phyloP scores from a whole-genome alignment of 2,888 invertebrate species.

The Perithous albicinctus region DNA sequence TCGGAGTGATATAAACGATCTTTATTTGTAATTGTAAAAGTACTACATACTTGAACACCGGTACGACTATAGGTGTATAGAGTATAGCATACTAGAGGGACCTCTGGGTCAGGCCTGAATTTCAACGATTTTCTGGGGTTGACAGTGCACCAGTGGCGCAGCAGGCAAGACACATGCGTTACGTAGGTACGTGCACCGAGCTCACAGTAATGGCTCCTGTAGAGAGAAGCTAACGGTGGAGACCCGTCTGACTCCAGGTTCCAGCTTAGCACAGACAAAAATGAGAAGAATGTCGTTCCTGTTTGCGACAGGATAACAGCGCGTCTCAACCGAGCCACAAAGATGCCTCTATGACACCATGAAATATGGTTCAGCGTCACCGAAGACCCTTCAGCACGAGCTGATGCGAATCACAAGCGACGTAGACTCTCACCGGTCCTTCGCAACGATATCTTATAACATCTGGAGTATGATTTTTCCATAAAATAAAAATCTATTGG shows the following conservation, averaged over 20 bases:
- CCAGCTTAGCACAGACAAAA: constrained; percentile 52
- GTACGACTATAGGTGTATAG: background rate
- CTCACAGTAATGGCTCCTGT: constrained; percentile 29
- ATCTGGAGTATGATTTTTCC: constrained; percentile 33
- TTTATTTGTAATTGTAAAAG: background rate
- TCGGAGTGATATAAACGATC: background rate
- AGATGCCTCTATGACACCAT: constrained; percentile 41
- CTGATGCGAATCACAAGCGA: constrained; percentile 48
- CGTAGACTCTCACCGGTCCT: background rate
- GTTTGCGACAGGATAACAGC: constrained; percentile 51
- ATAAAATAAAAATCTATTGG: constrained; percentile 31
- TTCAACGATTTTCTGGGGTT: constrained; percentile 51
- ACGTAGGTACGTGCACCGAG: constrained; percentile 50
- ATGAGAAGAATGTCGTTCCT: constrained; percentile 53
- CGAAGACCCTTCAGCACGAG: constrained; percentile 44
- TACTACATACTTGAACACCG: constrained; percentile 6
- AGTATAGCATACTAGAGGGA: background rate
- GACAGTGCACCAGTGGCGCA: constrained; percentile 25
- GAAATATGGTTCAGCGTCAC: constrained; percentile 60
- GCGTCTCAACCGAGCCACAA: constrained; percentile 37
- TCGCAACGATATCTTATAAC: constrained; percentile 18
- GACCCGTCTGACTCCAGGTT: constrained; percentile 37
- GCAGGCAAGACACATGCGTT: constrained; percentile 1
- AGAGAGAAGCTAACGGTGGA: background rate
- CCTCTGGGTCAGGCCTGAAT: constrained; percentile 34